Percentiles rank a stretch among this genome's conserved stretches.
These are phyloP conservation scores for Spongia lamella DNA, from an alignment of 37 sponge, comb jelly and placozoan species.

Conservation along the genomic window DNA sequence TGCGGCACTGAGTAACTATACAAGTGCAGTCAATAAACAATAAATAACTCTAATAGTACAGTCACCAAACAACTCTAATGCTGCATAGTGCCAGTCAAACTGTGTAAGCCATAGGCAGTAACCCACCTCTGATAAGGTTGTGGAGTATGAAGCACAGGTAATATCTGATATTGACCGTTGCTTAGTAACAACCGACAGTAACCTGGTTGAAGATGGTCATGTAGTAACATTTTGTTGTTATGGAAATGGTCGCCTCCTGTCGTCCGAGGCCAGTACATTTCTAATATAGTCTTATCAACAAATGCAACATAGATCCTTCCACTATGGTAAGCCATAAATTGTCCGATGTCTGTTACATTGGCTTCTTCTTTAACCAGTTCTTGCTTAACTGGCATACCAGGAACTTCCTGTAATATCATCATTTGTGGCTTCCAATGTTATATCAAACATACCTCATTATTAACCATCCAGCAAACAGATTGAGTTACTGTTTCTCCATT, in stretches of 20 bases:
- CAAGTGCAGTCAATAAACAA: too few relatives aligned
- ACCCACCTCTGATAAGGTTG: not conserved
- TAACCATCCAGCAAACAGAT: not conserved
- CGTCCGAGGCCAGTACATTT: conserved; percentile 12
- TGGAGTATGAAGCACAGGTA: conserved; percentile 1
- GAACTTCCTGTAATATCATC: not conserved
- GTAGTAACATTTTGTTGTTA: not conserved
- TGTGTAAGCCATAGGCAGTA: too few relatives aligned
- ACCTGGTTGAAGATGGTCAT: not conserved
- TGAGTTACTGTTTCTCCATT: not conserved
- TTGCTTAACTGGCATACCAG: not conserved
- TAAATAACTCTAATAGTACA: too few relatives aligned
- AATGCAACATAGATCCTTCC: conserved; percentile 22
- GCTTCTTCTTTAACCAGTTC: not conserved
- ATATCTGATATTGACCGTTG: conserved; percentile 21
- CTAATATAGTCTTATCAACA: conserved; percentile 7
- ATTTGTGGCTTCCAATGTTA: not conserved
- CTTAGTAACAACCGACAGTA: conserved; percentile 19
- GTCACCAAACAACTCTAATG: too few relatives aligned
- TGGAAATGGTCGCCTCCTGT: not conserved
- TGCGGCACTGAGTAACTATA: not conserved
- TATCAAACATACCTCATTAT: not conserved
- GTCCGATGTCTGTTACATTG: conserved; percentile 24
- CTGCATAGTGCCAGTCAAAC: too few relatives aligned
- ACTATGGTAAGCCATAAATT: conserved; percentile 22